Base-by-base conservation (phyloP, 2,888 invertebrate genomes). In the Platerodrilus igneus region DNA sequence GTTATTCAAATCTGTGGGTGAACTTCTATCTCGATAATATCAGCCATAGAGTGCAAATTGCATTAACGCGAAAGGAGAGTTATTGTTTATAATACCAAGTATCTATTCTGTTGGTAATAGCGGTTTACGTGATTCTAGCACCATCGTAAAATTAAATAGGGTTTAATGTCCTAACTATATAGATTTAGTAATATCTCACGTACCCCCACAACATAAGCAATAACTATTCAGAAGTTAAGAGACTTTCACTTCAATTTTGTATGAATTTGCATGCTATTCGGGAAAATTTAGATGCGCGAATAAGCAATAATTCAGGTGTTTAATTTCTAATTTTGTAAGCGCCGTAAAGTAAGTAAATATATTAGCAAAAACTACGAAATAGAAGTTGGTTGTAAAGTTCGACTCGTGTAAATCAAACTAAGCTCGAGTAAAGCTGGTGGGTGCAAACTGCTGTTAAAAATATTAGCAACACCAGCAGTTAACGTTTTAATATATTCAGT, bases 91-190 rank as follows among this genome's bases (percentile, higher is more conserved):
- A 20, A 13, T 26, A 20, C 15, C 19, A 34, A 34, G 23, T 34
- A 18, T 34, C 26, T 34, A 34, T 26, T 20, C 17, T 14, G 17
- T 18, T 23, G 10, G 41, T 42, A 48, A 48, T 39, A 35, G 41
- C 41, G 37, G 28, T 46, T 44, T 47, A 47, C 37, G 41, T 31
- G 37, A 45, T 45, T 42, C 38, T 49, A 47, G 47, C 28, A 42
- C 27, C 33, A 32, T 39, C 37, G 32, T 49, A 49, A 47, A 49
- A 41, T 44, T 39, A 47, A 49, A 45, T 42, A 47, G 42, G n/a
- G n/a, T n/a, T n/a, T n/a, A n/a, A n/a, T n/a, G n/a, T n/a, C n/a
- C n/a, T n/a, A n/a, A n/a, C n/a, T n/a, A n/a, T n/a, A n/a, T n/a
- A n/a, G n/a, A n/a, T n/a, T n/a, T n/a, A n/a, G n/a, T n/a, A n/a